Percentiles rank a stretch among this genome's conserved stretches.
Conservation (phyloP, 2,113 vertebrate genomes). For the Channa argus region DNA sequence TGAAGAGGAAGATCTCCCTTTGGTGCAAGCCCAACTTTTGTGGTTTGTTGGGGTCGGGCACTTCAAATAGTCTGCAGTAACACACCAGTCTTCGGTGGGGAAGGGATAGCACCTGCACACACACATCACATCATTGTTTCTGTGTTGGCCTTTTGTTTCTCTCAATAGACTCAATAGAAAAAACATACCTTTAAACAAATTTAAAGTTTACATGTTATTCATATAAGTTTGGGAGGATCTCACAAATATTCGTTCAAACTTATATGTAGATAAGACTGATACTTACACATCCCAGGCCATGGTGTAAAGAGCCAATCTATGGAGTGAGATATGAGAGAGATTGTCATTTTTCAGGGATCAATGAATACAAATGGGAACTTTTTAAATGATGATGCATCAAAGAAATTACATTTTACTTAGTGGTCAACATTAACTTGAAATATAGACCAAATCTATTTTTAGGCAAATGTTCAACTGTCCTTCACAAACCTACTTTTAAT, state of each 20-base stretch:
- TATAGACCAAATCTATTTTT: neutral
- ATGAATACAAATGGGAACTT: neutral
- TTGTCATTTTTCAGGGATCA: constrained; percentile 22
- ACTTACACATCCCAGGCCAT: constrained; percentile 97
- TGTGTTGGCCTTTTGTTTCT: neutral
- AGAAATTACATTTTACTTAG: neutral
- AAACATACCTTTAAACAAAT: too few relatives aligned
- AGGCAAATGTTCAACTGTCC: neutral
- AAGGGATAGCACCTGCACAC: constrained; percentile 90
- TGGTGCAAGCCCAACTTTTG: constrained; percentile 97
- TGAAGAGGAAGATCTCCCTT: constrained; percentile 98
- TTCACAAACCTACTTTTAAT: neutral
- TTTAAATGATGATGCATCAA: constrained; percentile 6
- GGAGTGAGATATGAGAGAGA: constrained; percentile 6
- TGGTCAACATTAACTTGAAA: neutral
- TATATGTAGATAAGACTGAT: constrained; percentile 46
- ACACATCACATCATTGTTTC: neutral
- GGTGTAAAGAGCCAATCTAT: constrained; percentile 97
- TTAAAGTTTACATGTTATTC: neutral
- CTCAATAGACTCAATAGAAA: neutral
- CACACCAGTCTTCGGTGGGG: constrained; percentile 97
- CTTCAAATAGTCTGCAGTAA: constrained; percentile 97
- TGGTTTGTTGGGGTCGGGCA: constrained; percentile 96
- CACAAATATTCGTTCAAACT: neutral
- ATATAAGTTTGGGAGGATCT: neutral